Evolutionary conservation across 2,113 vertebrate genomes (phyloP).

Genomic region (Scophthalmus maximus): DNA sequence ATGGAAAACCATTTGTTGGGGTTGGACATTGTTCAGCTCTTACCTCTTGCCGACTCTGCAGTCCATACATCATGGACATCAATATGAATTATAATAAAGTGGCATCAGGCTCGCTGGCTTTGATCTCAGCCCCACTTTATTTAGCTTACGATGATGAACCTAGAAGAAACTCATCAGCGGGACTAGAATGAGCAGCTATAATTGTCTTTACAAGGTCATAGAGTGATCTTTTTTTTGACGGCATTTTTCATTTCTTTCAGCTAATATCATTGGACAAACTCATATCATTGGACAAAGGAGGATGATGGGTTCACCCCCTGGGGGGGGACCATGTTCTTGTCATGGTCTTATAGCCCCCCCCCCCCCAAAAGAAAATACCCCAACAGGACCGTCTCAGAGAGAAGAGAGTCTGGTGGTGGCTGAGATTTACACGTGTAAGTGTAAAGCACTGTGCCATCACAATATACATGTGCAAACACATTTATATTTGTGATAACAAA

Average conservation of each 20-base stretch:
- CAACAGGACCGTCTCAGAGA: constrained; percentile 18
- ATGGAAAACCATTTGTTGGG: constrained; percentile 24
- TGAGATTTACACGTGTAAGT: neutral
- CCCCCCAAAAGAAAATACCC: too few relatives aligned
- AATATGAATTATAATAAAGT: constrained; percentile 64
- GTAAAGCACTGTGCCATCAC: neutral
- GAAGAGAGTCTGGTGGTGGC: constrained; percentile 1
- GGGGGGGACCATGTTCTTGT: constrained; percentile 53
- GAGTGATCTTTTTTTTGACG: constrained; percentile 65
- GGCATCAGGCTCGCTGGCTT: constrained; percentile 58
- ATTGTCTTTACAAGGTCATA: constrained; percentile 79
- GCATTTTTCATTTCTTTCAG: constrained; percentile 69
- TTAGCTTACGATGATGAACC: constrained; percentile 77
- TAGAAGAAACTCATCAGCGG: constrained; percentile 71
- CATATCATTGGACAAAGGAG: constrained; percentile 53
- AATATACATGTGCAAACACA: constrained; percentile 3
- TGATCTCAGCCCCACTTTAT: constrained; percentile 69
- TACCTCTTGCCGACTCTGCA: constrained; percentile 44
- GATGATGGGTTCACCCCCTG: constrained; percentile 42
- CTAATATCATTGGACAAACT: constrained; percentile 71
- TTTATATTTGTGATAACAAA: neutral
- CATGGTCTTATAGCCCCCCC: constrained; percentile 64
- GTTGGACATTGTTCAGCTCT: constrained; percentile 57
- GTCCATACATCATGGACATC: constrained; percentile 66
- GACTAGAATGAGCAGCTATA: constrained; percentile 67